Evolutionary conservation across 2,888 invertebrate genomes (phyloP), one percentile per base, ranked within the genome.

Genomic region (Operophtera brumata): DNA sequence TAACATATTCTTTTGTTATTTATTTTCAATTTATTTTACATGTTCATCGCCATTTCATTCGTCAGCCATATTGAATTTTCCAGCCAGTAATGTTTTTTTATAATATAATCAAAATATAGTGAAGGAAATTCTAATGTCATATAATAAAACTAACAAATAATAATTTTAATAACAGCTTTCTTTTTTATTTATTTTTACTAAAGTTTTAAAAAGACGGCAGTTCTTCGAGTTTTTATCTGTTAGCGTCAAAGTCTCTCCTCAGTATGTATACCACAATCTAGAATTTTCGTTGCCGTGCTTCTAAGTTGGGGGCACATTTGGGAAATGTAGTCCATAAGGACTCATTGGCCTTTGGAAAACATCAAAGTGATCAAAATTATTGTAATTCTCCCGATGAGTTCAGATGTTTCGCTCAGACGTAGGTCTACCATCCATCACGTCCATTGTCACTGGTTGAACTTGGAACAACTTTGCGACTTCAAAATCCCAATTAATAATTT

Each of bases 351-450:
- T 48, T 54, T 55, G 32, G 8, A 30, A 30, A 35, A 28, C 36
- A 8, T 13, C 13, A 36, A 10, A 30, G 8, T 0, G 54, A 54
- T 56, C 62, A 57, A 74, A 73, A 75, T 70, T 72, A 7, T 13
- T 12, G 59, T 58, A 62, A 62, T 75, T 80, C 82, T 79, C 83
- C 84, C 80, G 70, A 78, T 79, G 78, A 75, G 81, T 82, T 82
- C 77, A 75, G 66, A 74, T 61, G 61, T 80, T 81, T 77, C 69
- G 88, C 87, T 86, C 86, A 77, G 86, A 85, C 80, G 76, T 82
- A 84, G 79, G 82, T 70, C 78, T 83, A 78, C 77, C 69, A 65
- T 81, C 78, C 85, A 82, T 80, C 70, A 75, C 77, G 70, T 75
- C 78, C 73, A 70, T 74, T 71, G 74, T 78, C 72, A 69, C 74